Evolutionary conservation across 2,888 invertebrate genomes (phyloP), one percentile per base, ranked within the genome.

Genomic region (Stenichneumon culpator): DNA sequence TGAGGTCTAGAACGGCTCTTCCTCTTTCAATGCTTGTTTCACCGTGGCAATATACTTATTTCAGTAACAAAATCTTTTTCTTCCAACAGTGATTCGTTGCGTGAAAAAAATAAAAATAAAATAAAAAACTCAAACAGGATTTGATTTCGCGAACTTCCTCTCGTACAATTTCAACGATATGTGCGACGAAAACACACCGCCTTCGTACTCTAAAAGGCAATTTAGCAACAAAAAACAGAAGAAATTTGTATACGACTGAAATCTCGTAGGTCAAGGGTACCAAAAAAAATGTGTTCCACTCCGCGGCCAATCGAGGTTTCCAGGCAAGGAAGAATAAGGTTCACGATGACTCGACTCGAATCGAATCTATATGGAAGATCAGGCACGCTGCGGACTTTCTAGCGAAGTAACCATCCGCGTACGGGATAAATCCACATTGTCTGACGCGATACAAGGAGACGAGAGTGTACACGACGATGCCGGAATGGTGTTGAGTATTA

Each of bases 1-100:
- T 93, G 89, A 88, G 83, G 86, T 89, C 83, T 90, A 85, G 88
- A 89, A 89, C 90, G 89, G 90, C 90, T 91, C 89, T 88, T 87
- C 83, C 80, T 82, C 73, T 73, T 87, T 82, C 78, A 65, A 79
- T 75, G 73, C 54, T 72, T 65, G 70, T 77, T 63, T 75, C 54
- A 75, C 72, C 83, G 75, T 65, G 79, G 72, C 74, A 73, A 82
- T 69, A 72, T 19, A 65, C 47, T 28, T 28, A 22, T 25, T 65
- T 65, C 52, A 9, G 39, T 28, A 75, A 70, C 52, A 75, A 70
- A 57, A 68, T n/a, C 28, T 16, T 60, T 77, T 77, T 16, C 57
- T 72, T 50, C 5, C 44, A 68, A 52, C 25, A 57, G 44, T 11
- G 14, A 36, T 50, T 50, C 50, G 11, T 32, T 52, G 22, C 77